These are phyloP conservation scores for Stomatorhinus ivindoensis DNA, from an alignment of 2,113 vertebrate species.

Conservation along the genomic window DNA sequence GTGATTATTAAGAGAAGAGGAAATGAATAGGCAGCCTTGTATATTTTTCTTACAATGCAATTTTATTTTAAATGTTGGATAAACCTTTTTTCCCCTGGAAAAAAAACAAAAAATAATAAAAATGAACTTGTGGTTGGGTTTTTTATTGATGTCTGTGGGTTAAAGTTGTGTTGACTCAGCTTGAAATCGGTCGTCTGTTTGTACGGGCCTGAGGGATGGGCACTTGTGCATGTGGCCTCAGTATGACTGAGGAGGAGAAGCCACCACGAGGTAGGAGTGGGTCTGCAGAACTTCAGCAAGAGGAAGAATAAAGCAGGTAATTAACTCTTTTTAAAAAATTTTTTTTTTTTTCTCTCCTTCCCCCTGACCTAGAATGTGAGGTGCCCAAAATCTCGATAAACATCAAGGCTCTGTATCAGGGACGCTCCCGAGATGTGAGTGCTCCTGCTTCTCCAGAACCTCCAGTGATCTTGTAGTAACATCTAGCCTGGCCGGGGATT, in stretches of 20 bases:
- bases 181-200: background rate
- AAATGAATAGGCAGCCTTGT: background rate
- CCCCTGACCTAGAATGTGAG: background rate
- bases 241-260: background rate
- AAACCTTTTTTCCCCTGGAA: background rate
- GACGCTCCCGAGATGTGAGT: too few relatives aligned
- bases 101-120: background rate
- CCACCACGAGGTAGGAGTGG: background rate
- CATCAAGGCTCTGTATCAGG: background rate
- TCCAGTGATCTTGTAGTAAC: background rate
- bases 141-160: background rate
- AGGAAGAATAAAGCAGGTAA: background rate
- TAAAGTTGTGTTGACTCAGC: background rate
- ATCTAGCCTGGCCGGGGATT: background rate
- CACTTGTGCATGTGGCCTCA: background rate
- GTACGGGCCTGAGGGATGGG: background rate
- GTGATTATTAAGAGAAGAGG: background rate
- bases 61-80: slow-evolving; percentile 19
- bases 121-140: background rate
- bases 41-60: slow-evolving; percentile 15
- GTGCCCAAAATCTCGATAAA: background rate
- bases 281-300: background rate
- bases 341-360: background rate
- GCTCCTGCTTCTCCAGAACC: background rate
- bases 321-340: background rate